Evolutionary conservation across 2,113 vertebrate genomes (phyloP).

Genomic region (Archocentrus centrarchus): DNA sequence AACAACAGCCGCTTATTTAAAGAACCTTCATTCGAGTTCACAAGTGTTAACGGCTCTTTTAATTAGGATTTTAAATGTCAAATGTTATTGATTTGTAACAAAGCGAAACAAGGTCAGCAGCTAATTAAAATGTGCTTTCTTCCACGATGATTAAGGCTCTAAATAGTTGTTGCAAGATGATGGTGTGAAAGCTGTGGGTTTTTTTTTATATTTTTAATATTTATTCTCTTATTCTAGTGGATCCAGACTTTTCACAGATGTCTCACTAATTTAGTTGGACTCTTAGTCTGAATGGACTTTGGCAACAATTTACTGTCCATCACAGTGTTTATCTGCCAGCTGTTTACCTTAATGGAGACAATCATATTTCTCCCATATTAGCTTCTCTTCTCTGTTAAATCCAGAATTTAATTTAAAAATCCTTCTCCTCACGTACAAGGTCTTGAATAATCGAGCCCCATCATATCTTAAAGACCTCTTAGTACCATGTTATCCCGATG

Average conservation of each 20-base stretch:
- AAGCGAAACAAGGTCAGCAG: constrained; percentile 59
- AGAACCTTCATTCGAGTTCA: constrained; percentile 36
- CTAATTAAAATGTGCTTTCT: constrained; percentile 61
- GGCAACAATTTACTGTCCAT: background rate
- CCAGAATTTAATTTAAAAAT: background rate
- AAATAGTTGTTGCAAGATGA: constrained; percentile 22
- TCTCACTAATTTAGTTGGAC: background rate
- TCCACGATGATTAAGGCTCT: constrained; percentile 42
- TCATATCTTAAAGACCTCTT: background rate
- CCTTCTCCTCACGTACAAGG: background rate
- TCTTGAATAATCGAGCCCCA: background rate
- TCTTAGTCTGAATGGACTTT: background rate
- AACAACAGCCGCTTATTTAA: constrained; percentile 29
- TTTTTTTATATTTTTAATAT: background rate
- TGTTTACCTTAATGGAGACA: background rate
- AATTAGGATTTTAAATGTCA: constrained; percentile 71
- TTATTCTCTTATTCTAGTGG: background rate
- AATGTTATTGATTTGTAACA: constrained; percentile 66
- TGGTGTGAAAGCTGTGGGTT: background rate
- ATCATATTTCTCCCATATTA: no score
- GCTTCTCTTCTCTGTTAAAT: background rate
- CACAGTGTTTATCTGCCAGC: background rate
- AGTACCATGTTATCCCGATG: background rate
- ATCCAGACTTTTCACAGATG: background rate
- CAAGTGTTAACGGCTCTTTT: constrained; percentile 51